Conservation (phyloP, 1,140 invertebrate genomes). For the Tetramorium parvispinum region DNA sequence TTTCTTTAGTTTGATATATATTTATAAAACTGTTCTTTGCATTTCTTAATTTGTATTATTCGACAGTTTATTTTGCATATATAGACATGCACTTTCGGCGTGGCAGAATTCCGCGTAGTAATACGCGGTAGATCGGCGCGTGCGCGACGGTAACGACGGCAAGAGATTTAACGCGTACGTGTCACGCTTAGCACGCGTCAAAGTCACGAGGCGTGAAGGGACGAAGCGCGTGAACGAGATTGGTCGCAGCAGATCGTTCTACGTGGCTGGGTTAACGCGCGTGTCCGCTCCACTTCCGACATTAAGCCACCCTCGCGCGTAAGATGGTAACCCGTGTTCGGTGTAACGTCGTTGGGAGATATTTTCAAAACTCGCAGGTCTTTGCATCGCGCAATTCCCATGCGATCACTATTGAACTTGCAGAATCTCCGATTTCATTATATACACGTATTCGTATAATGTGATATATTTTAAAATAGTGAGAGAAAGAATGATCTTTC, state of each 20-base stretch:
- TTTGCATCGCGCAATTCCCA: neutral
- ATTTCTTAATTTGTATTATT: conserved; percentile 3
- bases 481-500: neutral
- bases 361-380: conserved; percentile 28
- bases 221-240: conserved; percentile 74
- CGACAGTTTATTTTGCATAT: neutral
- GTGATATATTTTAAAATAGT: neutral
- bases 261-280: conserved; percentile 72
- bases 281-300: conserved; percentile 83
- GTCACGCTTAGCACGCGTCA: conserved; percentile 80
- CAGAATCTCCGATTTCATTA: neutral
- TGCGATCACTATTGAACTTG: neutral
- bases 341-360: neutral
- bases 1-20: neutral
- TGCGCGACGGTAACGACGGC: conserved; percentile 33
- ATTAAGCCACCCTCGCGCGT: conserved; percentile 78
- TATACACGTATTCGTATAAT: neutral
- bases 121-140: conserved; percentile 9
- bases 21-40: neutral
- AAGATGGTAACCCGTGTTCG: conserved; percentile 30
- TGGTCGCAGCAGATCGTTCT: conserved; percentile 77
- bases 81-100: neutral
- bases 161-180: conserved; percentile 75
- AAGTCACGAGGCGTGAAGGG: conserved; percentile 82
- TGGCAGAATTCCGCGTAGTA: conserved; percentile 17